These are phyloP conservation scores for Melolontha melolontha DNA, from an alignment of 2,888 invertebrate species.

Conservation along the genomic window DNA sequence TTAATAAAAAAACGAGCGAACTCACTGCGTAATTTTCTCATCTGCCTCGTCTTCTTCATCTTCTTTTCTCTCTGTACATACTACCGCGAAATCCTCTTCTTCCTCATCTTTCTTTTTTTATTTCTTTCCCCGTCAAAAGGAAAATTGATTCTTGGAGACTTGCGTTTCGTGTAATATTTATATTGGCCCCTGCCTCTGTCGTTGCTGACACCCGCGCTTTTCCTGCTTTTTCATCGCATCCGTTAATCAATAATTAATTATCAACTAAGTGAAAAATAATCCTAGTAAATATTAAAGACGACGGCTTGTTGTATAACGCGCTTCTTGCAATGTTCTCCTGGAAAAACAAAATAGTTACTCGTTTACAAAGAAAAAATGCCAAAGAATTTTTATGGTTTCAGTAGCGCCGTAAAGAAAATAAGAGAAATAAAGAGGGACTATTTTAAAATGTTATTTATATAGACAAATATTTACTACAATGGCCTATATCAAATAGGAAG, in stretches of 20 bases:
- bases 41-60: conserved; percentile 24
- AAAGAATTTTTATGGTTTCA: too few species aligned
- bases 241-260: conserved; percentile 38
- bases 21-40: conserved; percentile 37
- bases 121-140: conserved; percentile 27
- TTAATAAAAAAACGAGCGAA: conserved; percentile 41
- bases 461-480: too few species aligned
- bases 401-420: too few species aligned
- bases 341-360: too few species aligned
- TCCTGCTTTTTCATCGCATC: conserved; percentile 30
- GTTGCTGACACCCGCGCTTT: conserved; percentile 28
- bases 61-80: conserved; percentile 4
- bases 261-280: conserved; percentile 37
- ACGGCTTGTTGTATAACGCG: conserved; percentile 27
- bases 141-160: conserved; percentile 38
- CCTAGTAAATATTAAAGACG: conserved; percentile 30
- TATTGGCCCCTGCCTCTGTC: conserved; percentile 18
- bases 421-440: too few species aligned
- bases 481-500: too few species aligned
- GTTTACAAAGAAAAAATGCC: too few species aligned
- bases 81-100: conserved; percentile 2
- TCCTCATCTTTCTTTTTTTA: conserved; percentile 14
- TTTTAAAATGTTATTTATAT: too few species aligned
- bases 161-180: conserved; percentile 37
- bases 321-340: neutral